phyloP scores from a whole-genome alignment of 2,888 invertebrate species.

The Heliconius sara region DNA sequence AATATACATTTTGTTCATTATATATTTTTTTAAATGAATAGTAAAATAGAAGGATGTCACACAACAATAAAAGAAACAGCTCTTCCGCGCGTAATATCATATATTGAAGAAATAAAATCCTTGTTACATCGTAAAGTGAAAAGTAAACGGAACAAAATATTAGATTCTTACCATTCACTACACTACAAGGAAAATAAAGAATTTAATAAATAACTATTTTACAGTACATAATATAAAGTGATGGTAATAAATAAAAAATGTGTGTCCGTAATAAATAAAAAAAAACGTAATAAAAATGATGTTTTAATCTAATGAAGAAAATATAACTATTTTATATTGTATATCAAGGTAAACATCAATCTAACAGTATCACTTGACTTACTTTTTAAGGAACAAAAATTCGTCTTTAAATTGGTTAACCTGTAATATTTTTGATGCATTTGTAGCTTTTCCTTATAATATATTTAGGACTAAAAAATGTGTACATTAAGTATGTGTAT shows the following conservation, averaged over 20 bases:
- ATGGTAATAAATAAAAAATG: background rate
- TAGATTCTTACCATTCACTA: background rate
- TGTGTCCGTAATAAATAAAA: too few relatives aligned
- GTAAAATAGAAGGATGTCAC: background rate
- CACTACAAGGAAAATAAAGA: background rate
- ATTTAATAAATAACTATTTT: background rate
- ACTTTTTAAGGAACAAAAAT: background rate
- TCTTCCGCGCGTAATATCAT: background rate
- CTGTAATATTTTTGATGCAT: background rate
- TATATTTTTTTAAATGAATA: background rate
- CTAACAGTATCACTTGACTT: background rate
- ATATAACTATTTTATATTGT: background rate
- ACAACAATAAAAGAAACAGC: background rate
- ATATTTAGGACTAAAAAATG: background rate
- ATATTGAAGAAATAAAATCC: background rate
- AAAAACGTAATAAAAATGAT: background rate
- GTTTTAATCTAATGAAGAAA: background rate
- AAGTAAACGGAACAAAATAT: background rate
- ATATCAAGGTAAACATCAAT: background rate
- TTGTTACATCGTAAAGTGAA: background rate
- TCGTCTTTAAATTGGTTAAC: background rate
- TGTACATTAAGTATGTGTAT: background rate
- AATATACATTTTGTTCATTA: background rate
- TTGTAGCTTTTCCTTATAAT: background rate
- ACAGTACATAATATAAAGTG: background rate